Base-by-base conservation (phyloP, 2,797 vertebrate species). In the Sus cebifrons region DNA sequence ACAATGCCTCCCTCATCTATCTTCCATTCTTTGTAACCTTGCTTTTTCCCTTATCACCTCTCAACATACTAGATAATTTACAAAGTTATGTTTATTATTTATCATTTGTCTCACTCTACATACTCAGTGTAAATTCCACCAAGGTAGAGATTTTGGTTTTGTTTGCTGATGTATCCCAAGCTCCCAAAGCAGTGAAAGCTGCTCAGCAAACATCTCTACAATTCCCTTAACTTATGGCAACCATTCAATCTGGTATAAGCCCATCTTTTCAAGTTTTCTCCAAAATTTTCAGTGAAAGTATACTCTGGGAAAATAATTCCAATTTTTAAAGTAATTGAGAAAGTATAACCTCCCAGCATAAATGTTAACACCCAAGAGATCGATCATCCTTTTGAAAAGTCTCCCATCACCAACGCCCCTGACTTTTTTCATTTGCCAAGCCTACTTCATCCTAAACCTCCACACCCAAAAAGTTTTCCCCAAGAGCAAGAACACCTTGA, bases 301-400 rank as follows among this genome's bases (percentile, higher is more conserved):
- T 71, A 62, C 4, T 49, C 6, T 67, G 56, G 52, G 65, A 62
- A 91, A 85, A 49, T 36, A n/a, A 89, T 68, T 56, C 54, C 64
- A 52, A 70, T 77, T 89, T 90, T 94, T 92, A 36, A 68, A 91
- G 75, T 75, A 78, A 90, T 23, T n/a, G 32, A 73, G 49, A 73
- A 81, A 71, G 32, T 7, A 83, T 23, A 67, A 62, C 64, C 52
- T 83, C 67, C 40, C 25, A 21, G 17, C 16, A 65, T 36, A 89
- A 54, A 82, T 27, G 29, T 54, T 60, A 78, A 77, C 6, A 60
- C 32, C 32, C 52, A 78, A 78, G 65, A 71, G 36, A 32, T 20
- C 36, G 25, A 64, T 36, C 20, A 32, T 52, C 21, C 73, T 64
- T 88, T 49, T 86, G 73, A 32, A 83, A 75, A 87, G 64, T 86